A percentile compares a stretch with the other conserved stretches of the same genome.
These are phyloP conservation scores for Apogon hyalosoma DNA, from an alignment of 2,797 vertebrate genomes.

Conservation along the genomic window DNA sequence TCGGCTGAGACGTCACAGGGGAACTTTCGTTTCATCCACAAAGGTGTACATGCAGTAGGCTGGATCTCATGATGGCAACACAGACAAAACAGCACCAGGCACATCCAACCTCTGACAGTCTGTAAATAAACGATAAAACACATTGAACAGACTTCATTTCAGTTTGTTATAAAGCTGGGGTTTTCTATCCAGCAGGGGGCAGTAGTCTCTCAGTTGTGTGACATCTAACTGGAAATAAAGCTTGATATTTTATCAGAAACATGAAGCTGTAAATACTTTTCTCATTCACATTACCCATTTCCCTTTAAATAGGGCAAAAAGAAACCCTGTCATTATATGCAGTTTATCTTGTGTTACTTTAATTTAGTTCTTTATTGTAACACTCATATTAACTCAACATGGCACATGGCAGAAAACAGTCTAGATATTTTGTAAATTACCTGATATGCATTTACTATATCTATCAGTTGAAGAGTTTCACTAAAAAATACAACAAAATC, in stretches of 20 bases:
- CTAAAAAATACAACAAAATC: too few species aligned
- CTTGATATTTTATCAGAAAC: neutral
- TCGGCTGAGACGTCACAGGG: slow-evolving; percentile 86
- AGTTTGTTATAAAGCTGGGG: neutral
- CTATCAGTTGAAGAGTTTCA: too few species aligned
- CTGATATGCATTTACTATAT: too few species aligned
- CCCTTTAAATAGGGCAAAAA: too few species aligned
- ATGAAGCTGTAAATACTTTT: neutral
- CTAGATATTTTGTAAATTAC: neutral
- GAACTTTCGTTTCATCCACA: slow-evolving; percentile 83
- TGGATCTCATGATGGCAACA: slow-evolving; percentile 69
- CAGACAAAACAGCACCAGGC: slow-evolving; percentile 69
- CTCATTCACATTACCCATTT: too few species aligned
- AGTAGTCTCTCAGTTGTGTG: slow-evolving; percentile 26
- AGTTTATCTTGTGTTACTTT: neutral
- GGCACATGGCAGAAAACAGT: slow-evolving; percentile 1
- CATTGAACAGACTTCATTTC: neutral
- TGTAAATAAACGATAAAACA: slow-evolving; percentile 57
- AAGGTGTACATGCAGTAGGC: slow-evolving; percentile 53
- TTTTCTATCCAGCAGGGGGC: slow-evolving; percentile 55
- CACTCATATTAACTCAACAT: too few species aligned
- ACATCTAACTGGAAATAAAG: too few species aligned
- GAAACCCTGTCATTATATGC: too few species aligned
- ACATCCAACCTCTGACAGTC: slow-evolving; percentile 57
- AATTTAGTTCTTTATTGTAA: neutral